These are phyloP conservation scores for Homarus gammarus DNA, from an alignment of 2,888 invertebrate genomes.

Conservation along the genomic window DNA sequence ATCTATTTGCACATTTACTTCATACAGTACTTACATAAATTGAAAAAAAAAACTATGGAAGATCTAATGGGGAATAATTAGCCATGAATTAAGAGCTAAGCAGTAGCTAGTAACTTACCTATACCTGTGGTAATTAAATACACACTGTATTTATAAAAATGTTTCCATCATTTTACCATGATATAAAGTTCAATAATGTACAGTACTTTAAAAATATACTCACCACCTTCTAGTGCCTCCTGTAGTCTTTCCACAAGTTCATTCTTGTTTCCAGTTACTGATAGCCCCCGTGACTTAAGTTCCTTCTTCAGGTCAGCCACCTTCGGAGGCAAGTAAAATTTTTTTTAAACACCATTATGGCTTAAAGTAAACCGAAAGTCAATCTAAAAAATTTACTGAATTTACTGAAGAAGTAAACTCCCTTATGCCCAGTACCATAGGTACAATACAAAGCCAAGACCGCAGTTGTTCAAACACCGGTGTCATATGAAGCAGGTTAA, in stretches of 20 bases:
- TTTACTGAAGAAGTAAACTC: background rate
- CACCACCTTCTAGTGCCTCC: constrained; percentile 80
- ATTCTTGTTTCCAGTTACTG: constrained; percentile 88
- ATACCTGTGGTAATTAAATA: too few relatives aligned
- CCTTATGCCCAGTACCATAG: background rate
- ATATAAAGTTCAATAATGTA: too few relatives aligned
- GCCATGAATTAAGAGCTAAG: background rate
- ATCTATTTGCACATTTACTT: too few relatives aligned
- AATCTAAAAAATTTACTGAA: background rate
- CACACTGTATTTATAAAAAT: too few relatives aligned
- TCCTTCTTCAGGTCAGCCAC: constrained; percentile 92
- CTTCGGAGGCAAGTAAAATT: constrained; percentile 79
- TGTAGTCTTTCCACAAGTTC: constrained; percentile 89
- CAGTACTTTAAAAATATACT: too few relatives aligned
- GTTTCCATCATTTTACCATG: too few relatives aligned
- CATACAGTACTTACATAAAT: too few relatives aligned
- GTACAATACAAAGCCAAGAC: background rate
- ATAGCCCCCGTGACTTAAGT: constrained; percentile 87
- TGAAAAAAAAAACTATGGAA: too few relatives aligned
- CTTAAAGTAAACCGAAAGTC: background rate
- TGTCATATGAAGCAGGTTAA: too few relatives aligned
- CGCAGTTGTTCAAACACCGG: too few relatives aligned
- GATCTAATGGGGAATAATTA: too few relatives aligned
- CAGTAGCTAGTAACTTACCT: background rate
- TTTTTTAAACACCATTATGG: background rate